Conservation (phyloP, 2,113 vertebrate species). For the Sinocyclocheilus anshuiensis region DNA sequence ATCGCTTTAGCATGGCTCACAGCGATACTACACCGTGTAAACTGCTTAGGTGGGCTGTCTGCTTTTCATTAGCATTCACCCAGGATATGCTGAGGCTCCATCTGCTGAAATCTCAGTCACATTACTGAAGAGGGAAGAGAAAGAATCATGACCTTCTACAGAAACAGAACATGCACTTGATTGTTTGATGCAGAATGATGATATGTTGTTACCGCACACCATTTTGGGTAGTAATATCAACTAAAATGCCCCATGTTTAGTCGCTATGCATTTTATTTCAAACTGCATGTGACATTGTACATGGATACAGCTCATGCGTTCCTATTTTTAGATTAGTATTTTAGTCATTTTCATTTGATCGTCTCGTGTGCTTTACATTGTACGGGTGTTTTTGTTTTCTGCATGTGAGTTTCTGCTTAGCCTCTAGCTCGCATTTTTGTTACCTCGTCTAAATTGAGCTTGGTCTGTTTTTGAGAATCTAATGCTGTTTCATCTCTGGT, state of each 20-base stretch:
- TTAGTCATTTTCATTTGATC: slow-evolving; percentile 14
- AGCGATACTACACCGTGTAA: slow-evolving; percentile 48
- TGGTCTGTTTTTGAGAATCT: slow-evolving; percentile 28
- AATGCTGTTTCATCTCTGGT: slow-evolving; percentile 12
- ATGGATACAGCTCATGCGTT: background rate
- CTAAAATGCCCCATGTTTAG: background rate
- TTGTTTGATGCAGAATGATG: slow-evolving; percentile 50
- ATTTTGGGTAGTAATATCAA: background rate
- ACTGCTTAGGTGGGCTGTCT: slow-evolving; percentile 62
- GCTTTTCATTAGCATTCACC: slow-evolving; percentile 67
- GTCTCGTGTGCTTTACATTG: slow-evolving; percentile 3
- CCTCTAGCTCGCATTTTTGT: slow-evolving; percentile 15
- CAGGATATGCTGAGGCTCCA: slow-evolving; percentile 52
- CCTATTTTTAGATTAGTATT: background rate
- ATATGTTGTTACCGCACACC: background rate
- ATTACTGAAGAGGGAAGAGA: slow-evolving; percentile 42
- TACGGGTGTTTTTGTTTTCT: background rate
- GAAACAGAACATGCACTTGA: slow-evolving; percentile 39
- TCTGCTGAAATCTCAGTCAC: slow-evolving; percentile 51
- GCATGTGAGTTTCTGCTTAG: slow-evolving; percentile 25
- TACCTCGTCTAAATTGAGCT: slow-evolving; percentile 6
- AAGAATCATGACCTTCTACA: slow-evolving; percentile 50
- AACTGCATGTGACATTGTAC: background rate
- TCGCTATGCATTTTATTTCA: background rate
- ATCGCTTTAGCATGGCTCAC: slow-evolving; percentile 65